Evolutionary conservation across 2,113 vertebrate genomes (phyloP).

Genomic region (Poeciliopsis turrubarensis): DNA sequence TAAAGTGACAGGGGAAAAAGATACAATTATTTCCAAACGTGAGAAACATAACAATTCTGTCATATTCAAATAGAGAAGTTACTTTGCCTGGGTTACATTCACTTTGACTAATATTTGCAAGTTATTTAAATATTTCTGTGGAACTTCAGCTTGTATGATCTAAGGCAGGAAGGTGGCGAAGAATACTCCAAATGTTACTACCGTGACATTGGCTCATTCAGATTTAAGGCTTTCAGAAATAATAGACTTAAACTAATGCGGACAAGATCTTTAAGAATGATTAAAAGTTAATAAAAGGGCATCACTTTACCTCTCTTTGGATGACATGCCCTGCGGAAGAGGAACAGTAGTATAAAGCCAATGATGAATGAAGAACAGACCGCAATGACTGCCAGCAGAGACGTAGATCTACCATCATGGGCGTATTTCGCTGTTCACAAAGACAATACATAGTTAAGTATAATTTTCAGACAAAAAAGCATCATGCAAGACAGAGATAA

Average conservation of each 20-base stretch:
- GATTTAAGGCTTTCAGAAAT: slow-evolving; percentile 3
- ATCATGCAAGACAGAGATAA: neutral
- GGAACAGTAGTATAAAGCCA: slow-evolving; percentile 73
- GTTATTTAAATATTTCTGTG: slow-evolving; percentile 34
- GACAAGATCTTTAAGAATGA: neutral
- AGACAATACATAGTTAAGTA: neutral
- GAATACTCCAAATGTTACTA: neutral
- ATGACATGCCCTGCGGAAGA: slow-evolving; percentile 76
- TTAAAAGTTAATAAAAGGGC: slow-evolving; percentile 2
- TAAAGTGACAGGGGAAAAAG: slow-evolving; percentile 3
- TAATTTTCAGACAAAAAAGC: neutral
- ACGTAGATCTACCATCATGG: slow-evolving; percentile 53
- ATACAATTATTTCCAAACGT: slow-evolving; percentile 17
- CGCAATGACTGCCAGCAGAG: slow-evolving; percentile 64
- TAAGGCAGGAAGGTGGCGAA: neutral
- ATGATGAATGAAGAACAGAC: slow-evolving; percentile 75
- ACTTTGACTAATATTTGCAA: slow-evolving; percentile 44
- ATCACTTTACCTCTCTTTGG: slow-evolving; percentile 73
- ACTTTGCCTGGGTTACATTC: slow-evolving; percentile 12
- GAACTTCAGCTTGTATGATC: neutral
- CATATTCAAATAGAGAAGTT: slow-evolving; percentile 12
- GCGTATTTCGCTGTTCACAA: slow-evolving; percentile 61
- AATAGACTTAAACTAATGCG: neutral
- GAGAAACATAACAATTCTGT: neutral
- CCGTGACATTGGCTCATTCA: neutral